Evolutionary conservation across 2,113 vertebrate genomes (phyloP).

Genomic region (Gnathonemus echidnorhynchus): DNA sequence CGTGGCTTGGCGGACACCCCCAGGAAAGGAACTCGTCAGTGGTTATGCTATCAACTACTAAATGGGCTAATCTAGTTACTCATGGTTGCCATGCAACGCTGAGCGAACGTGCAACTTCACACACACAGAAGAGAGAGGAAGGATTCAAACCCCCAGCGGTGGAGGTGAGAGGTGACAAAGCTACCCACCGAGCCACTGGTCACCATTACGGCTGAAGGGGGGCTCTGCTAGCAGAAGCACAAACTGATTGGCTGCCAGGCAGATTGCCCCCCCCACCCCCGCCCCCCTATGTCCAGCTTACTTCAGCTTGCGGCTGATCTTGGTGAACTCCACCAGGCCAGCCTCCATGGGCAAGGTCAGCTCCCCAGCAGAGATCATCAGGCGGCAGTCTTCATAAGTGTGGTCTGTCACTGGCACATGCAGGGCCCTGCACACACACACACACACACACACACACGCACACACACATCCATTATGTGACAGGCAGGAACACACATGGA

Average conservation of each 20-base stretch:
- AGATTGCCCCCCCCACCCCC: neutral
- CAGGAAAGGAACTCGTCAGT: neutral
- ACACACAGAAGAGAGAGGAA: neutral
- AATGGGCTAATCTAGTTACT: neutral
- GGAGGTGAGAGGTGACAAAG: neutral
- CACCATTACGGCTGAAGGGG: neutral
- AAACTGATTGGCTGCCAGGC: neutral
- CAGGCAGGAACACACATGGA: neutral
- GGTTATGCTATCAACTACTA: neutral
- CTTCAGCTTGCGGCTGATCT: conserved; percentile 92
- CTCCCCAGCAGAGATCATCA: conserved; percentile 95
- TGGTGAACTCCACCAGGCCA: conserved; percentile 94
- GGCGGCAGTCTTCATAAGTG: conserved; percentile 89
- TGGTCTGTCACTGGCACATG: conserved; percentile 84
- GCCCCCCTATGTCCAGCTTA: conserved; percentile 45
- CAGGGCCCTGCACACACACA: conserved; percentile 61
- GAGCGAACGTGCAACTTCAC: neutral
- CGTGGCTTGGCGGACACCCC: neutral
- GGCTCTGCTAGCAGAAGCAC: neutral
- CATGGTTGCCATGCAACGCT: neutral
- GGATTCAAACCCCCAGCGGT: neutral
- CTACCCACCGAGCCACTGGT: neutral
- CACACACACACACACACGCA: neutral
- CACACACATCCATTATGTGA: neutral
- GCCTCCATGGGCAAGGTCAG: conserved; percentile 94